These are phyloP conservation scores for Elegia similella DNA, from an alignment of 2,888 invertebrate species.

Conservation along the genomic window DNA sequence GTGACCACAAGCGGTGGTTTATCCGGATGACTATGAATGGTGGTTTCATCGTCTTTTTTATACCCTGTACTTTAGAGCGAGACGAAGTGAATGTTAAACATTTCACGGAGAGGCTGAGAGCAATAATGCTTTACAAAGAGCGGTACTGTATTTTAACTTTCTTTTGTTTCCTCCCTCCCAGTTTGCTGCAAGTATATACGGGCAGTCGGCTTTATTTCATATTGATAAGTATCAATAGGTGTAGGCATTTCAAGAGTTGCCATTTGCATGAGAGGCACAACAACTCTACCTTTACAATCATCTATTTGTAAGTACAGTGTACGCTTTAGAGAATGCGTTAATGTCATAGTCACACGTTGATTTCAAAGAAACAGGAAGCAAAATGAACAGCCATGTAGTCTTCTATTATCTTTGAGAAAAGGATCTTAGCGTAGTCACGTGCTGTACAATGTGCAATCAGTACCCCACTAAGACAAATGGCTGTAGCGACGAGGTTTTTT, in stretches of 20 bases:
- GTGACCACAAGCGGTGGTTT: slow-evolving; percentile 45
- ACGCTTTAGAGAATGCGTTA: not conserved
- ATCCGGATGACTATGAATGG: slow-evolving; percentile 50
- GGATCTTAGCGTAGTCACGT: not conserved
- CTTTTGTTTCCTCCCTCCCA: slow-evolving; percentile 11
- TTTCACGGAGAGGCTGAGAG: slow-evolving; percentile 1
- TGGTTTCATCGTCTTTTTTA: slow-evolving; percentile 34
- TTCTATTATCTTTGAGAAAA: not conserved
- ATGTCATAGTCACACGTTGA: not conserved
- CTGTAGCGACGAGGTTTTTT: slow-evolving; percentile 31
- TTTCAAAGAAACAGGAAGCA: not conserved
- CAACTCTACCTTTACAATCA: not conserved
- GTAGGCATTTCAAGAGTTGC: not conserved
- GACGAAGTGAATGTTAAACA: slow-evolving; percentile 16
- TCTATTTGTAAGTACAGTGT: slow-evolving; percentile 3
- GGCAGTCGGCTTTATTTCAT: not conserved
- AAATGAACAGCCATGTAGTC: not conserved
- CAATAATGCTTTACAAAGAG: slow-evolving; percentile 7
- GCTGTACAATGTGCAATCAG: not conserved
- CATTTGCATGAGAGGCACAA: not conserved
- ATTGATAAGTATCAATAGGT: not conserved
- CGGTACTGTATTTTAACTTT: slow-evolving; percentile 9
- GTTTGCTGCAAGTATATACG: not conserved
- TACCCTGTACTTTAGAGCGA: slow-evolving; percentile 23
- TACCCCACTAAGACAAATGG: not conserved